Percentiles rank a stretch among this genome's conserved stretches.
These are phyloP conservation scores for Drosophila pectinifera DNA, from an alignment of 1,140 invertebrate species.

Conservation along the genomic window DNA sequence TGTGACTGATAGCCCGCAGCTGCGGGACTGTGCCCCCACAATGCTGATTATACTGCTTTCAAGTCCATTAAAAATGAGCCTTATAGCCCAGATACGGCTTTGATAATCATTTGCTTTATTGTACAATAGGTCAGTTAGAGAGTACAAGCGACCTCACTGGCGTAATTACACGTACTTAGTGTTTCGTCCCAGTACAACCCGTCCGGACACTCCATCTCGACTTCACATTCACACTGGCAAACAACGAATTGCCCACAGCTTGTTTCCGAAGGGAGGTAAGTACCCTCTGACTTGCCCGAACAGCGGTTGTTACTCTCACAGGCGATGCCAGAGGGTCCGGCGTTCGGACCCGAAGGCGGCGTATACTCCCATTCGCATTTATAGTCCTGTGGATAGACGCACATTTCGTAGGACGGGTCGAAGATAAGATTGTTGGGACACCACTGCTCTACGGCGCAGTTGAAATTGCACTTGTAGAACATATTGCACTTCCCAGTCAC, in stretches of 20 bases:
- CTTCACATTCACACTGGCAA: conserved; percentile 70
- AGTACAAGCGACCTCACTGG: conserved; percentile 17
- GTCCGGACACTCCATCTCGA: conserved; percentile 42
- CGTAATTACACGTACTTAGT: conserved; percentile 42
- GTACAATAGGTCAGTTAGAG: conserved; percentile 33
- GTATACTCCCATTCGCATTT: conserved; percentile 47
- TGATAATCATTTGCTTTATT: conserved; percentile 32
- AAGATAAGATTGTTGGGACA: conserved; percentile 67
- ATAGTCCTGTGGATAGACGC: conserved; percentile 55
- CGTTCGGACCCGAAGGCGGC: conserved; percentile 59
- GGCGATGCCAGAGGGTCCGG: conserved; percentile 64
- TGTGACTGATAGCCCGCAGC: conserved; percentile 11
- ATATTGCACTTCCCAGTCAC: conserved; percentile 58
- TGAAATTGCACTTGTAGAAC: conserved; percentile 71
- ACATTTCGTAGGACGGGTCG: neutral
- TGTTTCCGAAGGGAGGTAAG: conserved; percentile 29
- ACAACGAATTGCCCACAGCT: conserved; percentile 45
- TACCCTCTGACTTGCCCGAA: conserved; percentile 37
- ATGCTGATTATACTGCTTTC: conserved; percentile 37
- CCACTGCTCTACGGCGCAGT: conserved; percentile 63
- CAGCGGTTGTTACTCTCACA: conserved; percentile 66
- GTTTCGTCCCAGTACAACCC: conserved; percentile 51
- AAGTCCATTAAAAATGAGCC: conserved; percentile 11
- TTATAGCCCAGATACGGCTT: conserved; percentile 8
- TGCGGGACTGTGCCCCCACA: neutral